Base-by-base conservation (phyloP, 2,797 vertebrate species). In the Brotogeris chrysoptera region DNA sequence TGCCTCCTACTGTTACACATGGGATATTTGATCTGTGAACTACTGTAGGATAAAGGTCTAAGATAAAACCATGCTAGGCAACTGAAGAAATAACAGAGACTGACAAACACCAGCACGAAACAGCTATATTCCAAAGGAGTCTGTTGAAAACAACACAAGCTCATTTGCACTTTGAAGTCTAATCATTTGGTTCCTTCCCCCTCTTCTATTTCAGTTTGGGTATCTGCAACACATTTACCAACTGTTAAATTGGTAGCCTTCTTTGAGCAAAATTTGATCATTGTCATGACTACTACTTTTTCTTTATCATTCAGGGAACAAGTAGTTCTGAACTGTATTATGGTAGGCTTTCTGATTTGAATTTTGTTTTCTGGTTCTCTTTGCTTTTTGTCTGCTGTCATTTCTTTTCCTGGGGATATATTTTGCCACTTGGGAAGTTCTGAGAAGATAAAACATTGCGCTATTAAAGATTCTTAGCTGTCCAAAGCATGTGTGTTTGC, bases 311-410 rank as follows among this genome's bases (percentile, higher is more conserved):
- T 86, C 66, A 74, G 55, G 38, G 86, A 81, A 76, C 63, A 84
- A 92, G 83, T 34, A 66, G 93, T 86, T 89, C 63, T 59, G n/a
- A 86, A 57, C 47, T 53, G 32, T 39, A 69, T 77, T 90, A 72
- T 0, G 0, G 47, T 50, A 80, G 53, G n/a, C 32, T 93, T 94
- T 93, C 88, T 92, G 80, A 90, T 86, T 73, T 94, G 74, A 94
- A 93, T 93, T 94, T 94, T 93, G 86, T 86, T 95, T 92, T 89
- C 86, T 95, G 64, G 59, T 72, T 97, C 47, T 72, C 50, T 93
- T 90, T 88, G 69, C 63, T 93, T 93, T 64, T 89, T 0, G 2
- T 79, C 59, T 72, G 46, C 78, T 66, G 39, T 90, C 83, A 84
- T 88, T 63, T 83, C 47, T 86, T 94, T 93, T 77, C 91, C 76